Percentiles rank a stretch among this genome's conserved stretches.
Conservation (phyloP, 2,797 vertebrate species). For the Atherinosoma microstoma region DNA sequence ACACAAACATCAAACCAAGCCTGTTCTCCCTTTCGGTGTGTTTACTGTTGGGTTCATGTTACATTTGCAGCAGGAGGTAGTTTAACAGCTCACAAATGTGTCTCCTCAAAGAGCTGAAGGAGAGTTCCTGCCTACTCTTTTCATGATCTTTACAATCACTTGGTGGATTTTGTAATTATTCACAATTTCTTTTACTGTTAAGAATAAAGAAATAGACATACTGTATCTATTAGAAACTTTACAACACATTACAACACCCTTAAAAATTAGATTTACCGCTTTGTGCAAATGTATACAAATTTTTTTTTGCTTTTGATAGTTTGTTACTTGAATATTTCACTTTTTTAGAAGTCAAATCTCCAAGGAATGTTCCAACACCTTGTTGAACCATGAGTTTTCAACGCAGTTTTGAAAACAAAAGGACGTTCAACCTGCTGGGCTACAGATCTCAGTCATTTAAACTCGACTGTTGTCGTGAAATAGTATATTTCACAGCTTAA, state of each 20-base stretch:
- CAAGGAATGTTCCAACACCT: no score
- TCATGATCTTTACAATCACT: slow-evolving; percentile 4
- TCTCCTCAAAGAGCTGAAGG: neutral
- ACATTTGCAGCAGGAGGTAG: slow-evolving; percentile 8
- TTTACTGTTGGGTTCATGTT: slow-evolving; percentile 9
- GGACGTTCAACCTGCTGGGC: no score
- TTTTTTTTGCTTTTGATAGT: no score
- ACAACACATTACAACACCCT: no score
- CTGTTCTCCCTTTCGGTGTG: slow-evolving; percentile 5
- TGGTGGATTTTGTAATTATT: neutral
- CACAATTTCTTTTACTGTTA: neutral
- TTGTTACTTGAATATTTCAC: no score
- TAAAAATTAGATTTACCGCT: no score
- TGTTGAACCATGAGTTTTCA: no score
- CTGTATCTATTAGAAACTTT: no score
- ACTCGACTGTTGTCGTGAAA: neutral
- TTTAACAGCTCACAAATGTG: neutral
- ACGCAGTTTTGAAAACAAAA: no score
- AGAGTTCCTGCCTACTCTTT: neutral
- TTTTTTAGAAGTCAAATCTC: no score
- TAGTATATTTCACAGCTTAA: neutral
- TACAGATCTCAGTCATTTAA: neutral
- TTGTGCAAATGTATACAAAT: no score
- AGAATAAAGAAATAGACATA: no score
- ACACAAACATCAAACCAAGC: neutral